Percentiles rank a stretch among this genome's conserved stretches.
phyloP scores from a whole-genome alignment of 2,113 vertebrate species.

The Pachyramphus minor region DNA sequence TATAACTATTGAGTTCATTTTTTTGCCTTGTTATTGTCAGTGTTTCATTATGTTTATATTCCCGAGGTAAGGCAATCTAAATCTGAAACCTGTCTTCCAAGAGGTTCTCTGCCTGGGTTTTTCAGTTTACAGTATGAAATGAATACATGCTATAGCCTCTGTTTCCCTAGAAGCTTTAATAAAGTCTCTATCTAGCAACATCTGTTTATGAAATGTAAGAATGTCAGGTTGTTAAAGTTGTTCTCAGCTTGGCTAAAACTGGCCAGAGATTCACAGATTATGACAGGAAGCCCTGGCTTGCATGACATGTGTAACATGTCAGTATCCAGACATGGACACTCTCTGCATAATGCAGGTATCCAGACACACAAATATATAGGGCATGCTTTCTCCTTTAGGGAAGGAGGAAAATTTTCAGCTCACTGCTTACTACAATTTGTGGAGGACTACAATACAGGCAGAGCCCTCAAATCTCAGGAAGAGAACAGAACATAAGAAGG shows the following conservation, averaged over 20 bases:
- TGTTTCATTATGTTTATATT: background rate
- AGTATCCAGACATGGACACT: background rate
- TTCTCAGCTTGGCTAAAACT: background rate
- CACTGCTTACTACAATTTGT: background rate
- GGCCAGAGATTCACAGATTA: too few relatives aligned
- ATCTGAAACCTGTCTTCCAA: background rate
- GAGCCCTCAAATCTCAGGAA: background rate
- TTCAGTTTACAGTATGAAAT: background rate
- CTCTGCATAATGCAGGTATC: background rate
- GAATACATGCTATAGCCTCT: background rate
- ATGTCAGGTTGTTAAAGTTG: background rate
- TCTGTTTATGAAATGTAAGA: background rate
- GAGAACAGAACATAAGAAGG: background rate
- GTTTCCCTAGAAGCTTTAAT: background rate
- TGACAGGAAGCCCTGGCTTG: background rate
- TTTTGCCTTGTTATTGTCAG: background rate
- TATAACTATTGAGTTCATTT: background rate
- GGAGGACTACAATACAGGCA: background rate
- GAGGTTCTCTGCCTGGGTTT: background rate
- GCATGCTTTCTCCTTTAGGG: background rate
- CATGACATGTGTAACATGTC: rapidly evolving
- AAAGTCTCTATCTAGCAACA: background rate
- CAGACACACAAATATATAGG: rapidly evolving
- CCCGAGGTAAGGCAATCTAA: background rate
- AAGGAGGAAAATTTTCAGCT: background rate